Conservation (phyloP, 1,140 invertebrate genomes). For the Drosophila kanapiae region DNA sequence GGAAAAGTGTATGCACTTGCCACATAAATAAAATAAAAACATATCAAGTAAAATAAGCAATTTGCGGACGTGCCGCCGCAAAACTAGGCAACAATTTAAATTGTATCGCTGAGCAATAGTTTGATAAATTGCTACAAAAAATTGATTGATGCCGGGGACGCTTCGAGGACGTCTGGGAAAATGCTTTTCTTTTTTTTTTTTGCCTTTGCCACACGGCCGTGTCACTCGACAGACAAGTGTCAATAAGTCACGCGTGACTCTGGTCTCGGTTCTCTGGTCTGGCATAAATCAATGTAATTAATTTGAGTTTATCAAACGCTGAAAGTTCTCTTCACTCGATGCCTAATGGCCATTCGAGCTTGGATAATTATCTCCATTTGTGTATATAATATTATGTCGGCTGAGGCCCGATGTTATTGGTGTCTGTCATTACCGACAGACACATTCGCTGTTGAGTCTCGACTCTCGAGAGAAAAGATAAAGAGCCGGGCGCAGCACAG, state of each 20-base stretch:
- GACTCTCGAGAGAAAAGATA: conserved; percentile 15
- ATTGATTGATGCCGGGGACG: conserved; percentile 68
- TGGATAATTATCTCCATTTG: conserved; percentile 75
- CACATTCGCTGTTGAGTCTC: conserved; percentile 46
- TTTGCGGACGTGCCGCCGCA: conserved; percentile 67
- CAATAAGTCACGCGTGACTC: conserved; percentile 70
- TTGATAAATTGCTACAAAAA: conserved; percentile 78
- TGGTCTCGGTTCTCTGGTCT: conserved; percentile 31
- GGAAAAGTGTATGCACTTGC: conserved; percentile 23
- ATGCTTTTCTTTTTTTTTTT: neutral
- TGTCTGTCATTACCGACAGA: conserved; percentile 66
- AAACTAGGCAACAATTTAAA: conserved; percentile 78
- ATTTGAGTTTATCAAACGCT: conserved; percentile 74
- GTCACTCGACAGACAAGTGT: conserved; percentile 55
- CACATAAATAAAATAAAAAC: conserved; percentile 19
- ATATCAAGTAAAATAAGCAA: conserved; percentile 37
- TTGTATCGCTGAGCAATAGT: conserved; percentile 70
- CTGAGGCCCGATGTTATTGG: conserved; percentile 24
- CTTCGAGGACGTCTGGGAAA: conserved; percentile 20
- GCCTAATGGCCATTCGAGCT: conserved; percentile 69
- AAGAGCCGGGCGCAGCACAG: neutral
- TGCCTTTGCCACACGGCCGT: conserved; percentile 8
- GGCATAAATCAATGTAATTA: conserved; percentile 83
- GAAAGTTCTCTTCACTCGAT: conserved; percentile 21
- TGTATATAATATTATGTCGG: conserved; percentile 24